A percentile compares a stretch with the other conserved stretches of the same genome.
Evolutionary conservation across 2,797 vertebrate species (phyloP).

Genomic region (Sciurus carolinensis): DNA sequence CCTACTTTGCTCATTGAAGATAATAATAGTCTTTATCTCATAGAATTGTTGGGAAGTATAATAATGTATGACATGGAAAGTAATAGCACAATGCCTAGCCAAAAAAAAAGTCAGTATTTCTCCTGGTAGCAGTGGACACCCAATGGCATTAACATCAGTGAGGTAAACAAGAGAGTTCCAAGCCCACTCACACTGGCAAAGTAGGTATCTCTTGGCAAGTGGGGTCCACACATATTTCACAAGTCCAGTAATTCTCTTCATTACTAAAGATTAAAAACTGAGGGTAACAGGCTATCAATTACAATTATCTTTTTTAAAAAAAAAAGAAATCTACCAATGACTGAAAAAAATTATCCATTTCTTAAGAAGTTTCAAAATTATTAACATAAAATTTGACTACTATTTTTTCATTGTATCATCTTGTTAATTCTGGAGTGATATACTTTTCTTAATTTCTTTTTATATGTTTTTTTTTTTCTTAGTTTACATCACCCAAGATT

Average conservation of each 20-base stretch:
- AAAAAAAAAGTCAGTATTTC: background rate
- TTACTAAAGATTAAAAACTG: background rate
- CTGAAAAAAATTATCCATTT: background rate
- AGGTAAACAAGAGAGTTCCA: background rate
- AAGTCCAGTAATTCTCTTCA: background rate
- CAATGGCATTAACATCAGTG: fast-evolving
- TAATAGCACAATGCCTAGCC: background rate
- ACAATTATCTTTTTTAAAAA: background rate
- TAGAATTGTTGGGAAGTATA: background rate
- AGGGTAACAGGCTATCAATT: background rate
- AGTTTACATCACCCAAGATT: background rate
- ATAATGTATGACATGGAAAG: background rate
- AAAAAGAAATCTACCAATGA: background rate
- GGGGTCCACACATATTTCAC: background rate
- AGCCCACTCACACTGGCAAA: no score
- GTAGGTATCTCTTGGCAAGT: background rate
- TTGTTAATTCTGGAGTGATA: background rate
- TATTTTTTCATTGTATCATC: background rate
- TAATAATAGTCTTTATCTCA: background rate
- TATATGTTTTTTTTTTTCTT: background rate
- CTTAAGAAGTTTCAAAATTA: background rate
- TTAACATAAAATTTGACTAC: background rate
- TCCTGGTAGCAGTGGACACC: no score
- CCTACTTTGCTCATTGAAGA: background rate
- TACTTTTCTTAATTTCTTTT: background rate